phyloP scores from a whole-genome alignment of 1,140 invertebrate genomes.

The Rhagoletis pomonella region DNA sequence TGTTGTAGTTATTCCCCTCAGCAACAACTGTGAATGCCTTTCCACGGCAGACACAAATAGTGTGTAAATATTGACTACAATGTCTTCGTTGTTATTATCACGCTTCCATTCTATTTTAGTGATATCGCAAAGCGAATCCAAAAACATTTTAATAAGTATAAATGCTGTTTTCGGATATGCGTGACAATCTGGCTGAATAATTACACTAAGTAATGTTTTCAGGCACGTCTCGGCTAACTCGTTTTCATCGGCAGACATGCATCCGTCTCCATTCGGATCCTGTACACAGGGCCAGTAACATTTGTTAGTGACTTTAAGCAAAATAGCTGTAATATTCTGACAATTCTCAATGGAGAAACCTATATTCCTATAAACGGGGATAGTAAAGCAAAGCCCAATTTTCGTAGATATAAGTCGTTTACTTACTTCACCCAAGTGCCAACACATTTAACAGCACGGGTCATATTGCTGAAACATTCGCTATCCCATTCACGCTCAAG shows the following conservation, averaged over 20 bases:
- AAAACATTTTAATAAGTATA: conserved; percentile 75
- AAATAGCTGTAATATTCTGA: conserved; percentile 65
- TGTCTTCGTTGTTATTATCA: conserved; percentile 74
- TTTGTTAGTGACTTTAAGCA: conserved; percentile 71
- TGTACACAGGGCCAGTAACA: conserved; percentile 71
- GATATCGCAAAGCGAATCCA: conserved; percentile 68
- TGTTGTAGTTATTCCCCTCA: conserved; percentile 75
- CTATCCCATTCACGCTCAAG: conserved; percentile 64
- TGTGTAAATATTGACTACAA: conserved; percentile 78
- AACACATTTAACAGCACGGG: conserved; percentile 78
- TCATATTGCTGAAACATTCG: conserved; percentile 74
- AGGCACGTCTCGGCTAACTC: conserved; percentile 79
- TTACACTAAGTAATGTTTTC: conserved; percentile 78
- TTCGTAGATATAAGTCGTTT: background rate
- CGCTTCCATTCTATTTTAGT: conserved; percentile 72
- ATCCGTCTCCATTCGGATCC: conserved; percentile 71
- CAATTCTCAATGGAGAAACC: conserved; percentile 75
- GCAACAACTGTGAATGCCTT: conserved; percentile 79
- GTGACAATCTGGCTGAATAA: conserved; percentile 77
- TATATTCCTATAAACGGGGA: conserved; percentile 60
- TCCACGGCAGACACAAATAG: conserved; percentile 81
- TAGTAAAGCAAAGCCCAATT: background rate
- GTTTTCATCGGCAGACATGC: conserved; percentile 75
- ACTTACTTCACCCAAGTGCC: conserved; percentile 79
- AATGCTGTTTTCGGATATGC: conserved; percentile 76